These are phyloP conservation scores for Heliconius ismenius DNA, from an alignment of 2,888 invertebrate genomes.

Conservation along the genomic window DNA sequence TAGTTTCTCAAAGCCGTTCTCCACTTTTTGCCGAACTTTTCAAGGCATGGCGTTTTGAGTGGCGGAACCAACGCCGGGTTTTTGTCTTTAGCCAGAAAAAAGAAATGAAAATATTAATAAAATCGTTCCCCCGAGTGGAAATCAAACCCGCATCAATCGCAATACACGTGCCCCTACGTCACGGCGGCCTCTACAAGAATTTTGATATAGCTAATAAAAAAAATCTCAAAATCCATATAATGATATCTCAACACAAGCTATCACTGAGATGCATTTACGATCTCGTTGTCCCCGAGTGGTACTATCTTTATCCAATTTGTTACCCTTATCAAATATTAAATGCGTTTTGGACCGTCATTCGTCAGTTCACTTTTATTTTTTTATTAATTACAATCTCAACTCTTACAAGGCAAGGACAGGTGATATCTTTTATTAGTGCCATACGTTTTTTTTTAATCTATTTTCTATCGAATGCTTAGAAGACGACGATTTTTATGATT, in stretches of 20 bases:
- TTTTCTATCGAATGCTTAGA: constrained; percentile 4
- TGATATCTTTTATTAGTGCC: constrained; percentile 63
- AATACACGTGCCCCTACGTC: too few species aligned
- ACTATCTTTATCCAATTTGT: constrained; percentile 82
- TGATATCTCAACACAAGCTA: constrained; percentile 58
- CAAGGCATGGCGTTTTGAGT: too few species aligned
- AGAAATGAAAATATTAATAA: too few species aligned
- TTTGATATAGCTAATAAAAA: not conserved
- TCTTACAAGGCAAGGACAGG: constrained; percentile 62
- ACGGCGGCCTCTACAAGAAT: not conserved
- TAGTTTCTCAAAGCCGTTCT: too few species aligned
- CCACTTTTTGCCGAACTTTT: too few species aligned
- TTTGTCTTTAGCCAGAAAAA: too few species aligned
- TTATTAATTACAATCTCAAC: constrained; percentile 75
- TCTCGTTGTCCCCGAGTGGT: constrained; percentile 75
- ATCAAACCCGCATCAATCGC: too few species aligned
- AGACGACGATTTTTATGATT: not conserved
- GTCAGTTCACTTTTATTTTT: constrained; percentile 64
- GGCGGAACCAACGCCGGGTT: too few species aligned
- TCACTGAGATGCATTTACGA: constrained; percentile 81
- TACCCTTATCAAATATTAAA: constrained; percentile 82
- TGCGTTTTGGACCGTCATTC: constrained; percentile 76
- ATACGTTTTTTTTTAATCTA: constrained; percentile 3
- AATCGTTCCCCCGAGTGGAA: too few species aligned
- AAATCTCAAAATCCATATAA: constrained; percentile 21